phyloP scores from a whole-genome alignment of 2,113 vertebrate species.

The Malurus cyaneus region DNA sequence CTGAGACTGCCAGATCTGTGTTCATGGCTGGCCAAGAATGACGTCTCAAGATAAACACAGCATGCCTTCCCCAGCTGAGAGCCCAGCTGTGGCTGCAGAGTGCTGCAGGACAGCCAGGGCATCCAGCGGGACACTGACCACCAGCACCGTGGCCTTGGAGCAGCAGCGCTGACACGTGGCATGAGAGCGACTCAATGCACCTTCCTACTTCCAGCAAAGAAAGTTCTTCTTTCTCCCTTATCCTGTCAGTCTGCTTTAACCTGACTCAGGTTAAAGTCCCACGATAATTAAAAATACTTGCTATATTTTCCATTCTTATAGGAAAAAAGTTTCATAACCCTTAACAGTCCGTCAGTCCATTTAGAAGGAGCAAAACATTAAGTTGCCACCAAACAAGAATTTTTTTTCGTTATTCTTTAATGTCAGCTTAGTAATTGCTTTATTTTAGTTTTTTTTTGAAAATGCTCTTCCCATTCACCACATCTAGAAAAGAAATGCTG shows the following conservation, averaged over 20 bases:
- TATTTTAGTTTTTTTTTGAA: neutral
- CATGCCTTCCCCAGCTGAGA: neutral
- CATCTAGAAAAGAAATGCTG: neutral
- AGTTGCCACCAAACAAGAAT: neutral
- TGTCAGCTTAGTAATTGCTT: neutral
- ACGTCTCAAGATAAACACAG: neutral
- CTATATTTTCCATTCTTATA: neutral
- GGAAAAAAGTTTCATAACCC: neutral
- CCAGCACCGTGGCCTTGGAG: accelerated
- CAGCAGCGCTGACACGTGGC: neutral
- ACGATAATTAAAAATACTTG: neutral
- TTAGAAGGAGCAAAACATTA: neutral
- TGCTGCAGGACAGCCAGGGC: neutral
- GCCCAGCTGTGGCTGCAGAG: neutral
- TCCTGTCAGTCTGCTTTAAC: neutral
- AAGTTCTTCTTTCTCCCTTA: neutral
- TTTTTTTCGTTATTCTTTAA: neutral
- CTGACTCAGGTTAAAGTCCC: neutral
- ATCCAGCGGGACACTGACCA: accelerated
- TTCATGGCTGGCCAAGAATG: neutral
- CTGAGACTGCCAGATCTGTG: neutral
- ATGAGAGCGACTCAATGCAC: accelerated
- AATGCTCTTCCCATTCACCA: neutral
- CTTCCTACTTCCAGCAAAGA: neutral
- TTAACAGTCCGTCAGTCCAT: neutral